These are phyloP conservation scores for Siphamia tubifer DNA, from an alignment of 2,113 vertebrate genomes.

Conservation along the genomic window DNA sequence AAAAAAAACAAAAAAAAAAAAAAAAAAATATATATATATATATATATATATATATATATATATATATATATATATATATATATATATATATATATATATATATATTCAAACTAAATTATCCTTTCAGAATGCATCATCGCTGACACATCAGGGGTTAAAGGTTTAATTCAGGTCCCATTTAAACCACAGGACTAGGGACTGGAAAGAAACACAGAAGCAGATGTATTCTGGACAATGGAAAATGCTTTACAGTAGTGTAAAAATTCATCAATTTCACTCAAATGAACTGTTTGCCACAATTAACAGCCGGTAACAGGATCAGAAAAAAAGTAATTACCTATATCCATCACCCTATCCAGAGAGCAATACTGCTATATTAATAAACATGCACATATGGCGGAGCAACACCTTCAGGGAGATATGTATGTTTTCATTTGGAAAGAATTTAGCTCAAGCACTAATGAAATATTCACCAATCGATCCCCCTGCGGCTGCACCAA, in stretches of 20 bases:
- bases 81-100: too few relatives aligned
- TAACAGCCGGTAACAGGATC: conserved; percentile 54
- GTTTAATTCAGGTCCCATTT: too few relatives aligned
- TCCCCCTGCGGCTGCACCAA: conserved; percentile 51
- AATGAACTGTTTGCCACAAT: conserved; percentile 30
- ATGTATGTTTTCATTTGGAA: conserved; percentile 70
- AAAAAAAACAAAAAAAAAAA: background rate
- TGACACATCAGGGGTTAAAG: too few relatives aligned
- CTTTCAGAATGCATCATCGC: too few relatives aligned
- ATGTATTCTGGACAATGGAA: background rate
- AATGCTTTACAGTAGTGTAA: background rate
- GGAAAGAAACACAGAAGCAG: background rate
- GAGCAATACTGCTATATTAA: conserved; percentile 48
- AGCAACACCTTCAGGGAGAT: conserved; percentile 56
- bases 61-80: too few relatives aligned
- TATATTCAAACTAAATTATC: too few relatives aligned
- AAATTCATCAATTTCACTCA: conserved; percentile 14
- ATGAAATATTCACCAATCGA: conserved; percentile 70
- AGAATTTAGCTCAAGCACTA: conserved; percentile 64
- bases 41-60: too few relatives aligned
- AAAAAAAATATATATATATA: background rate
- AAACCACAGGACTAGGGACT: too few relatives aligned
- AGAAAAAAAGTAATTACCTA: conserved; percentile 53
- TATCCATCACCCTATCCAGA: conserved; percentile 51
- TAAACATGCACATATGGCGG: conserved; percentile 73